phyloP scores from a whole-genome alignment of 1,140 invertebrate species.

The Gonioctena quinquepunctata region DNA sequence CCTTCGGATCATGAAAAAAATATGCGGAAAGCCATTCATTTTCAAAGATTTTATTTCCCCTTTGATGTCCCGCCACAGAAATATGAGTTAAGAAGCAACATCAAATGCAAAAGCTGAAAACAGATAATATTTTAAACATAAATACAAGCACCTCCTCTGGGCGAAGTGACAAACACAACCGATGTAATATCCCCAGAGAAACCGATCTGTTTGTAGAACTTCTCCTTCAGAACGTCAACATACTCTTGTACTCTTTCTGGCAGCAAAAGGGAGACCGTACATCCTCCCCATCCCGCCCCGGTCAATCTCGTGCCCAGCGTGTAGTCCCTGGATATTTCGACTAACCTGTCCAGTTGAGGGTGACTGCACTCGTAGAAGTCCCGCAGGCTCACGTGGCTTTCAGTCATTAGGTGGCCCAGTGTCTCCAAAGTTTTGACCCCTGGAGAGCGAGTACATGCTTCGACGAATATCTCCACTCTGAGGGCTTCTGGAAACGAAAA shows the following conservation, averaged over 20 bases:
- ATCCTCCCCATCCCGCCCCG: conserved; percentile 97
- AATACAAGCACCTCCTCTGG: conserved; percentile 59
- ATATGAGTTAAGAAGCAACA: no score
- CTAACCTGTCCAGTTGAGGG: conserved; percentile 80
- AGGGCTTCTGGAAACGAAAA: conserved; percentile 68
- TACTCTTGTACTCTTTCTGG: conserved; percentile 70
- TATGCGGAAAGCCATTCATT: no score
- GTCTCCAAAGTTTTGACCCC: conserved; percentile 61
- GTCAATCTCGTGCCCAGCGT: conserved; percentile 88
- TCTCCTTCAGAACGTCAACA: conserved; percentile 69
- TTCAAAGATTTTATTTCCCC: no score
- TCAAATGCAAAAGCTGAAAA: no score
- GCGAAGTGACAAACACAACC: conserved; percentile 63
- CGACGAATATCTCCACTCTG: conserved; percentile 76
- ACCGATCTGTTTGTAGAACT: conserved; percentile 67
- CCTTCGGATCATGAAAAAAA: no score
- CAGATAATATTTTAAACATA: conserved; percentile 20
- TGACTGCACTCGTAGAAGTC: conserved; percentile 95
- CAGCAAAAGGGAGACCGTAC: conserved; percentile 82
- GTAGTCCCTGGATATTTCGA: conserved; percentile 72
- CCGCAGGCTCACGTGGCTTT: conserved; percentile 84
- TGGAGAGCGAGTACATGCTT: conserved; percentile 62
- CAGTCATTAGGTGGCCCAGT: conserved; percentile 85
- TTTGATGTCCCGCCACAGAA: no score
- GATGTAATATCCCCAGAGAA: conserved; percentile 55